These are phyloP conservation scores for Hipposideros armiger DNA, from an alignment of 2,113 vertebrate species.

Conservation along the genomic window DNA sequence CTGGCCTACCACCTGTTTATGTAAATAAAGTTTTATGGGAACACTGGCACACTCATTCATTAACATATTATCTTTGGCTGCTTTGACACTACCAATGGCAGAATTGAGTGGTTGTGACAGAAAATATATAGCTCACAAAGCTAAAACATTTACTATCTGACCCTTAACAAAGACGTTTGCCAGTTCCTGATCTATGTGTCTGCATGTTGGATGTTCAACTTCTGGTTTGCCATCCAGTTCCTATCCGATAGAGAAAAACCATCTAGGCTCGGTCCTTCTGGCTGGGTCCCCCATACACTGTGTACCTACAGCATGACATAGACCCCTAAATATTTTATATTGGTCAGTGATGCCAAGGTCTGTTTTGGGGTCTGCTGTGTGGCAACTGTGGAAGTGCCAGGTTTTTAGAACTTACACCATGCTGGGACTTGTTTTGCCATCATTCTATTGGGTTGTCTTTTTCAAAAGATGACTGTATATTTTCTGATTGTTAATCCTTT, in stretches of 20 bases:
- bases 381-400: background rate
- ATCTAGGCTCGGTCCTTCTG: constrained; percentile 32
- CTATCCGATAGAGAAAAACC: background rate
- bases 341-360: background rate
- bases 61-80: constrained; percentile 28
- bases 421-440: constrained; percentile 40
- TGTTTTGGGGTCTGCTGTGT: constrained; percentile 27
- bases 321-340: constrained; percentile 41
- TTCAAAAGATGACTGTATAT: constrained; percentile 39
- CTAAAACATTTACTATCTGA: constrained; percentile 53
- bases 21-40: constrained; percentile 59
- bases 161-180: constrained; percentile 4
- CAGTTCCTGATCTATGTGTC: background rate
- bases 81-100: background rate
- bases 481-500: constrained; percentile 53
- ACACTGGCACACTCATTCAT: background rate
- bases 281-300: background rate
- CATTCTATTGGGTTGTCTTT: constrained; percentile 50
- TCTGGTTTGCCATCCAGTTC: constrained; percentile 35
- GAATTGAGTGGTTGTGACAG: constrained; percentile 40
- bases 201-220: constrained; percentile 39
- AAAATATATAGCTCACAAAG: constrained; percentile 40
- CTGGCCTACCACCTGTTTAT: constrained; percentile 46
- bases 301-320: constrained; percentile 4
- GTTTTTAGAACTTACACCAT: constrained; percentile 38